These are phyloP conservation scores for Florisuga fusca DNA, from an alignment of 2,797 vertebrate genomes.

Conservation along the genomic window DNA sequence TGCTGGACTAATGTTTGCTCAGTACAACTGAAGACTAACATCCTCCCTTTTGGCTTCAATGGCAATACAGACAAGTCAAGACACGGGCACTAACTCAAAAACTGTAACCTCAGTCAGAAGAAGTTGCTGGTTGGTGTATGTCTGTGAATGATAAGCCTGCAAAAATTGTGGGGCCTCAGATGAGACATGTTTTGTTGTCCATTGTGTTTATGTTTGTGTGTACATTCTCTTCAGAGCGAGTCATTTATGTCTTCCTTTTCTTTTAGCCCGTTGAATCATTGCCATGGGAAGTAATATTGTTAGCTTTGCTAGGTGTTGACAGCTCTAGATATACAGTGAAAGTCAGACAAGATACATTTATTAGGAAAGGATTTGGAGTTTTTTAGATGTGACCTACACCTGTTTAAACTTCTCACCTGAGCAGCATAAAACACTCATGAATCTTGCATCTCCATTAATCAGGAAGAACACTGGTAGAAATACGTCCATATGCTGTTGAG, in stretches of 20 bases:
- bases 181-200: neutral
- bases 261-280: neutral
- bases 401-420: neutral
- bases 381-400: neutral
- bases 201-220: too few species aligned
- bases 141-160: neutral
- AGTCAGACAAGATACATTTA: neutral
- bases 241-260: neutral
- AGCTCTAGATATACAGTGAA: neutral
- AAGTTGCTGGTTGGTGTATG: neutral
- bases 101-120: neutral
- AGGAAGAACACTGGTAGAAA: neutral
- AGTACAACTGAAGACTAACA: neutral
- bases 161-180: neutral
- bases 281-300: neutral
- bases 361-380: neutral
- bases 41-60: neutral
- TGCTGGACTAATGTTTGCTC: neutral
- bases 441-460: neutral
- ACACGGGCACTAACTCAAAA: neutral
- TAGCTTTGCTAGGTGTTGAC: neutral
- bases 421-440: neutral
- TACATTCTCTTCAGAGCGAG: neutral
- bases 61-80: neutral
- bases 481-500: neutral